Base-by-base conservation (phyloP, 2,888 invertebrate genomes). In the Papilio protenor region DNA sequence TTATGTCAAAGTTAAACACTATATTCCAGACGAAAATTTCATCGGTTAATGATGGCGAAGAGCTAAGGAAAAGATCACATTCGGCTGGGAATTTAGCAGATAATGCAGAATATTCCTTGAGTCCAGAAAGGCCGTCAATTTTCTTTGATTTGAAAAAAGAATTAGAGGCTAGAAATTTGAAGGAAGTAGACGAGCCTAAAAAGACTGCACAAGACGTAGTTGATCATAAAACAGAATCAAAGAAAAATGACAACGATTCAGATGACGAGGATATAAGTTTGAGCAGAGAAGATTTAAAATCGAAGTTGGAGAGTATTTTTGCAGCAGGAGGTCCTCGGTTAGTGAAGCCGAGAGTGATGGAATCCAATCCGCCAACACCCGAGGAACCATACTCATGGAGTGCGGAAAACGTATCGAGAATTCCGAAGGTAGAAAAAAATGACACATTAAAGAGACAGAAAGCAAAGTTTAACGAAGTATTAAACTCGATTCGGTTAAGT, bases 371-470 rank as follows among this genome's bases (percentile, higher is more conserved):
- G 45, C 90, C 91, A 0, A 90, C 92, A 2, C 91, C 92, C 0
- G 94, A 94, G 79, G 93, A 94, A 47, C 82, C 90, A 0, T 88
- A 89, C 72, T 84, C 84, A 11, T 91, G 91, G 0, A 92, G 91
- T 80, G 84, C 84, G 14, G 94, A 94, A 70, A 93, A 91, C 82
- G 85, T 91, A 85, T 78, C 87, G 3, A 94, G 90, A 81, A 57
- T 89, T 61, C 90, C 92, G 0, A 94, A 93, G 85, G 84, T 91
- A 79, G 92, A 93, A 57, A 94, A 92, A 83, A 94, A 94, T 77
- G 94, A 95, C 81, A 95, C 95, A 1, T 83, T 95, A 61, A 92
- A 91, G 78, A 83, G 94, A 81, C 94, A 95, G 80, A 92, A 88
- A 83, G 93, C 89, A 0, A 92, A 89, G 81, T 95, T 92, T 80